These are phyloP conservation scores for Eufriesea mexicana DNA, from an alignment of 1,140 invertebrate genomes.

Conservation along the genomic window DNA sequence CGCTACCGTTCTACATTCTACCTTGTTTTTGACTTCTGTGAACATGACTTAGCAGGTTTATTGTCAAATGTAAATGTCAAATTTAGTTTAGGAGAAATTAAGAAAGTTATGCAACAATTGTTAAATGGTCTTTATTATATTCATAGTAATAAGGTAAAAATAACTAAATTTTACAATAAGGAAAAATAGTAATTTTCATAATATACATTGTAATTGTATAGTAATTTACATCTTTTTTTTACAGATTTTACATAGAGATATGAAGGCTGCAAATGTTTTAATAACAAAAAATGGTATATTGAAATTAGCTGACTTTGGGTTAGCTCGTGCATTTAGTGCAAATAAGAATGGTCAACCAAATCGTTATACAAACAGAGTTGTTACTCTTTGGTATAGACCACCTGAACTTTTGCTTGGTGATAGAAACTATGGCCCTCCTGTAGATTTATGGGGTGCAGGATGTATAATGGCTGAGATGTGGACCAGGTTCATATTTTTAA, in stretches of 20 bases:
- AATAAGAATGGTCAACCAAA: constrained; percentile 93
- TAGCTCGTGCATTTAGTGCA: constrained; percentile 95
- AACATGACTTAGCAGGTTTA: constrained; percentile 98
- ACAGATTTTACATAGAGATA: constrained; percentile 95
- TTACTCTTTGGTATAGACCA: constrained; percentile 98
- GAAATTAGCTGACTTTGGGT: constrained; percentile 96
- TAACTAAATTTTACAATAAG: not conserved
- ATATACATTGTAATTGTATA: not conserved
- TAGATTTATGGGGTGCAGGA: constrained; percentile 99
- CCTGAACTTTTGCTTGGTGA: constrained; percentile 95
- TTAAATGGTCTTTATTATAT: constrained; percentile 98
- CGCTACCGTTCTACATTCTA: constrained; percentile 97
- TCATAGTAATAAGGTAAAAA: constrained; percentile 94
- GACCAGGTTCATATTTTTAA: constrained; percentile 88
- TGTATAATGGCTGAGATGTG: constrained; percentile 99
- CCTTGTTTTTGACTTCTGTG: constrained; percentile 99
- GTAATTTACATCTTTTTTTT: not conserved
- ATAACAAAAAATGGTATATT: constrained; percentile 98
- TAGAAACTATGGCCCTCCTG: constrained; percentile 96
- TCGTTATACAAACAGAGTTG: constrained; percentile 98
- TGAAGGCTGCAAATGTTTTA: constrained; percentile 99
- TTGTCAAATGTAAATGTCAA: constrained; percentile 98
- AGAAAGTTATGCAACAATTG: constrained; percentile 98
- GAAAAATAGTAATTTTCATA: not conserved
- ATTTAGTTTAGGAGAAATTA: constrained; percentile 98